phyloP scores from a whole-genome alignment of 2,113 vertebrate genomes.

The Catharus bicknelli region DNA sequence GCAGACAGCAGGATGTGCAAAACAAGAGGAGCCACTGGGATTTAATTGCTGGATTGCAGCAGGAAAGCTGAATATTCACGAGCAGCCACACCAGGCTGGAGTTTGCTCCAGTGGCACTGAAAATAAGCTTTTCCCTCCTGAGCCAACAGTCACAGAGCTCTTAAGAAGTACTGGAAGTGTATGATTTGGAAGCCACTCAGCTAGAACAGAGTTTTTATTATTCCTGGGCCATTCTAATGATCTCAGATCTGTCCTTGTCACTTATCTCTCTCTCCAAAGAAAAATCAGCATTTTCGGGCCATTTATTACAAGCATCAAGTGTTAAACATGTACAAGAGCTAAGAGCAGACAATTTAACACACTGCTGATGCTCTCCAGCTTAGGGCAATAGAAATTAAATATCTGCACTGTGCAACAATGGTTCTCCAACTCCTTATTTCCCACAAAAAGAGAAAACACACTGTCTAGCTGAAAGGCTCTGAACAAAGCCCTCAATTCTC shows the following conservation, averaged over 20 bases:
- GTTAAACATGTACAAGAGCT: slow-evolving; percentile 17
- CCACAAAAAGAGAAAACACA: neutral
- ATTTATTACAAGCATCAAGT: slow-evolving; percentile 43
- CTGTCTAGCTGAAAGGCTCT: neutral
- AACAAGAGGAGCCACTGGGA: neutral
- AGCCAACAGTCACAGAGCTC: neutral
- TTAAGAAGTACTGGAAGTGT: neutral
- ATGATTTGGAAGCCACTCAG: slow-evolving; percentile 5
- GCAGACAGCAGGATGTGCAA: neutral
- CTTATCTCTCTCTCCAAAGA: slow-evolving; percentile 17
- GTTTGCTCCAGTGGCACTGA: neutral
- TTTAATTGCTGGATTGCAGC: neutral
- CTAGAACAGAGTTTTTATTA: slow-evolving; percentile 35
- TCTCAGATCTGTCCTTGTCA: slow-evolving; percentile 28
- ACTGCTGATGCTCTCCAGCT: neutral
- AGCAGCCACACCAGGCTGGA: neutral
- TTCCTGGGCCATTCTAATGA: slow-evolving; percentile 6
- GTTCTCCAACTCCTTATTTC: neutral
- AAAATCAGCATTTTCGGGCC: slow-evolving; percentile 37
- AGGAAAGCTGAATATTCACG: neutral
- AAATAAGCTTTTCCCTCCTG: neutral
- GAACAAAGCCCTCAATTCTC: neutral
- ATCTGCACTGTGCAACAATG: neutral
- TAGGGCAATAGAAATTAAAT: neutral
- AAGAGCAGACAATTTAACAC: slow-evolving; percentile 2